Evolutionary conservation across 2,113 vertebrate genomes (phyloP), one percentile per base, ranked within the genome.

Genomic region (Scatophagus argus): DNA sequence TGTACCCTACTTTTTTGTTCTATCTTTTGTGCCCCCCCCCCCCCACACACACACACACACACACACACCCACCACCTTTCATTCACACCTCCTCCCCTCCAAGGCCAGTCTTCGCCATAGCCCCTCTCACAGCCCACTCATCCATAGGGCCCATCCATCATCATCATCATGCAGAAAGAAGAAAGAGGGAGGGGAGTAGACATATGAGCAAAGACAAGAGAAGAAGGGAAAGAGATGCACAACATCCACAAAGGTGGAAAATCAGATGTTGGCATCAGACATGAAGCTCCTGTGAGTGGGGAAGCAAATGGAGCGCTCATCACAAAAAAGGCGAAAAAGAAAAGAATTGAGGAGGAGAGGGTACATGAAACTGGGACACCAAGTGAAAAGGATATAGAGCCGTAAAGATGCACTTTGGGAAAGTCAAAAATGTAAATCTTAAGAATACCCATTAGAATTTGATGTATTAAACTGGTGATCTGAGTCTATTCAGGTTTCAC

Each of bases 91-190:
- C 75, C 66, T 77, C 74, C 78, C 59, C 74, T 84, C 83, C 92
- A 93, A 93, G 93, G 93, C 92, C 90, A 77, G 89, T 84, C 82
- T 89, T 89, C 79, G 88, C 92, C 90, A 88, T 71, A 51, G 81
- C 64, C 81, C 85, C 68, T 85, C 80, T 86, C 84, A 86, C 81
- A 63, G 76, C 78, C 87, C 88, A 81, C 87, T 93, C 92, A 93
- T 85, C 92, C 93, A 84, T 90, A 84, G 65, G 87, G 65, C 68
- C 84, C 83, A 94, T 94, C 91, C 90, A 93, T 94, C 93, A 94
- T 79, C 93, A 94, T 79, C 76, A 91, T 93, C 93, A 93, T 23
- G 79, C 60, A 82, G 77, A 75, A 51, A 82, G 63, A 82, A 77
- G 62, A 77, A 34, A 82, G 66, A 66, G 54, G 81, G 74, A 56